phyloP scores from a whole-genome alignment of 1,140 invertebrate species.

The Aradophagus sp. region DNA sequence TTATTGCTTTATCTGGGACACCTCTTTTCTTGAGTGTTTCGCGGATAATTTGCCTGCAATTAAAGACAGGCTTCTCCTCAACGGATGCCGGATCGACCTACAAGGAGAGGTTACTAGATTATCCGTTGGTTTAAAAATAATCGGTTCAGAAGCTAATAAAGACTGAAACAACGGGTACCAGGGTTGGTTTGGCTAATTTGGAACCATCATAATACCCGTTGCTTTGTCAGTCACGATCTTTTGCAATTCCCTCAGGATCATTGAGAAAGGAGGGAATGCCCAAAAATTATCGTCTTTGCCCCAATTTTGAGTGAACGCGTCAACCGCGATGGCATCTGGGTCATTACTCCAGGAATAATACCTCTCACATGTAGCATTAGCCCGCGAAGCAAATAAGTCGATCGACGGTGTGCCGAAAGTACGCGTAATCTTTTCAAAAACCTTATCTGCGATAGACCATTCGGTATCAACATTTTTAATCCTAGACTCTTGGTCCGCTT shows the following conservation, averaged over 20 bases:
- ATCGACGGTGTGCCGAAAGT: not conserved
- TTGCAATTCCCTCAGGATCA: not conserved
- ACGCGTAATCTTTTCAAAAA: not conserved
- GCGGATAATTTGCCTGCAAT: not conserved
- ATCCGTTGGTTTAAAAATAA: not conserved
- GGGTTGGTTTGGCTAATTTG: constrained; percentile 1
- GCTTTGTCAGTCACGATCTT: not conserved
- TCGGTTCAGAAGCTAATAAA: not conserved
- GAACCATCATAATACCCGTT: not conserved
- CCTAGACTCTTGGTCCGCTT: not conserved
- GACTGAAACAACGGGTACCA: constrained; percentile 1
- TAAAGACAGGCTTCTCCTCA: not conserved
- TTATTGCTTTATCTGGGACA: too few relatives aligned
- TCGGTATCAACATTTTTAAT: not conserved
- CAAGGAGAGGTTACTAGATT: not conserved
- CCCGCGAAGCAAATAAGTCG: not conserved
- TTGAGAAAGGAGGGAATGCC: constrained; percentile 1
- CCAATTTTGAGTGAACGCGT: not conserved
- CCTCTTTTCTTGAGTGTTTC: not conserved
- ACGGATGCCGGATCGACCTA: not conserved
- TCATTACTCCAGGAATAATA: not conserved
- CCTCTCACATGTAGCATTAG: not conserved
- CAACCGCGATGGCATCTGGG: not conserved
- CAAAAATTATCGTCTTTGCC: not conserved
- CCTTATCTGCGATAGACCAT: not conserved